Conservation (phyloP, 2,797 vertebrate genomes). For the Gephyroberyx darwinii region DNA sequence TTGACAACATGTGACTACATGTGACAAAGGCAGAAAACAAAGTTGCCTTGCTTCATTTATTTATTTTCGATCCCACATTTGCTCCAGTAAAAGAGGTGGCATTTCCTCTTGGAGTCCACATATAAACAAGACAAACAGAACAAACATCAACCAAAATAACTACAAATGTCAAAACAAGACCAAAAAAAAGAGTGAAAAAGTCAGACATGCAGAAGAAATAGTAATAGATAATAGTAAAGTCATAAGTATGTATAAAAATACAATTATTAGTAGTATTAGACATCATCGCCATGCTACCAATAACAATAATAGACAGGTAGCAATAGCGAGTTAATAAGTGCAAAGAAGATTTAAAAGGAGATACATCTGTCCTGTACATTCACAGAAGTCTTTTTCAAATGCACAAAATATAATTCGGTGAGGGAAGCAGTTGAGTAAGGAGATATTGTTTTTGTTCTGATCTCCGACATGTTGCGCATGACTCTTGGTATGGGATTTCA, state of each 20-base stretch:
- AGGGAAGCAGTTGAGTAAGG: neutral
- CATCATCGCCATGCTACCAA: neutral
- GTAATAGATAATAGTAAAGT: neutral
- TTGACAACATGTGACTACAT: neutral
- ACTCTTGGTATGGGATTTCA: slow-evolving; percentile 6
- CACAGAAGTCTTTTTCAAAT: neutral
- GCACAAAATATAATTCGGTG: neutral
- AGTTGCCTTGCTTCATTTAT: no score
- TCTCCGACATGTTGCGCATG: slow-evolving; percentile 19
- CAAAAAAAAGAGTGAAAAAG: neutral
- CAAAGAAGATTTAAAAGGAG: neutral
- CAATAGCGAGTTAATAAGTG: neutral
- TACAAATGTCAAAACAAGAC: slow-evolving; percentile 3
- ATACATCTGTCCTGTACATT: neutral
- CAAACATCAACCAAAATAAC: neutral
- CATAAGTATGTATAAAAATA: neutral
- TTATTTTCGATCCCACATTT: no score
- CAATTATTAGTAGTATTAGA: neutral
- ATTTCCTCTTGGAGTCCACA: neutral
- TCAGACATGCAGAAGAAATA: neutral
- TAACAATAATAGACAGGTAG: neutral
- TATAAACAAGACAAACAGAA: slow-evolving; percentile 3
- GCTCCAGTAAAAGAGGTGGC: neutral
- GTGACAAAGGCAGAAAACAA: neutral
- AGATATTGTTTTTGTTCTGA: neutral